Conservation (phyloP, 1,140 invertebrate genomes). For the Papilio dardanus region DNA sequence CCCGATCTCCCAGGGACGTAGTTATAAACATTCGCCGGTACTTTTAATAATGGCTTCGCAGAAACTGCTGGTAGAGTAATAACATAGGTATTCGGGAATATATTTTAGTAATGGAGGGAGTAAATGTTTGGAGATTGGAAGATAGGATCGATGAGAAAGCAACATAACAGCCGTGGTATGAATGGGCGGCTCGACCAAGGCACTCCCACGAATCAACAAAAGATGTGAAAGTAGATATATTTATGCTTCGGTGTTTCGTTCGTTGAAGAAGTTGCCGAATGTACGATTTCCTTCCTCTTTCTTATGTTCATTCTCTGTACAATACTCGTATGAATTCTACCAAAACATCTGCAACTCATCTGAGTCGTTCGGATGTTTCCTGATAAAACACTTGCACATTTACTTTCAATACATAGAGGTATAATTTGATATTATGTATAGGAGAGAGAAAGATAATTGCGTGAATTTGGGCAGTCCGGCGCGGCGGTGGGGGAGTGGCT, state of each 20-base stretch:
- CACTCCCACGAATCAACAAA: not conserved
- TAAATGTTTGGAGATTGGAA: not conserved
- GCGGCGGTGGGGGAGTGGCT: conserved; percentile 34
- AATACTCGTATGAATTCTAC: not conserved
- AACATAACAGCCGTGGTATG: not conserved
- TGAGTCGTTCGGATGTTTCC: not conserved
- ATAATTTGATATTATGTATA: conserved; percentile 7
- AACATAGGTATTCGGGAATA: conserved; percentile 45
- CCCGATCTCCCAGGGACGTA: conserved; percentile 56
- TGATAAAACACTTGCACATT: not conserved
- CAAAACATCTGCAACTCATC: not conserved
- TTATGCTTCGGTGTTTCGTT: not conserved
- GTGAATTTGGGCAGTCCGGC: not conserved
- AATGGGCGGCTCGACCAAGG: not conserved
- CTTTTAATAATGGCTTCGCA: conserved; percentile 56
- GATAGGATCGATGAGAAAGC: not conserved
- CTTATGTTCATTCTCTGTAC: not conserved
- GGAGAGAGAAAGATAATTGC: not conserved
- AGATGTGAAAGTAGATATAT: not conserved
- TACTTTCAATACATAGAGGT: not conserved
- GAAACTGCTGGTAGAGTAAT: conserved; percentile 52
- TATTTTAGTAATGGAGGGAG: conserved; percentile 36
- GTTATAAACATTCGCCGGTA: conserved; percentile 53
- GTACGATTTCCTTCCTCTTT: not conserved
- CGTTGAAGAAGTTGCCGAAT: not conserved